phyloP scores from a whole-genome alignment of 2,888 invertebrate genomes.

The Metallyticus violacea region DNA sequence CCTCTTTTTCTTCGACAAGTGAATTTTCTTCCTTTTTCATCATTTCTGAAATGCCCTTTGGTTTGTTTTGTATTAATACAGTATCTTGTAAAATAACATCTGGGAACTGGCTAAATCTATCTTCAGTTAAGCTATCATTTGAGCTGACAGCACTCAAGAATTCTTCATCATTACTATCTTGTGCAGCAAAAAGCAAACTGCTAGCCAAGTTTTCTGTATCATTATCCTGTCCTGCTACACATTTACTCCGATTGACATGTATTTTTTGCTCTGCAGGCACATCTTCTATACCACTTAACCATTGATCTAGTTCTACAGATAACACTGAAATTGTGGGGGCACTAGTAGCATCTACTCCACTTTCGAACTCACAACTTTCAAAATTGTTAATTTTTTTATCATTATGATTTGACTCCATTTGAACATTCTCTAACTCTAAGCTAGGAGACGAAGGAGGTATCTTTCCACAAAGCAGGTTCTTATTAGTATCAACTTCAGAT shows the following conservation, averaged over 20 bases:
- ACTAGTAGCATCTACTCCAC: background rate
- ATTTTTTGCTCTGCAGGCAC: background rate
- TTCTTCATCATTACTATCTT: background rate
- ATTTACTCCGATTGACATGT: background rate
- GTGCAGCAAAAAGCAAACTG: background rate
- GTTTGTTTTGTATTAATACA: background rate
- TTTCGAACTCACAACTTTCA: background rate
- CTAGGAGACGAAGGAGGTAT: background rate
- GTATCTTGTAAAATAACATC: background rate
- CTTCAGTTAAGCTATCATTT: background rate
- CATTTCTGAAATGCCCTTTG: background rate
- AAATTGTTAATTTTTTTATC: background rate
- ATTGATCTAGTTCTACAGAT: background rate
- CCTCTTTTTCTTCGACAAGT: background rate
- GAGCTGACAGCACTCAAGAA: background rate
- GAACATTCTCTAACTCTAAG: background rate
- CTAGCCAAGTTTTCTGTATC: background rate
- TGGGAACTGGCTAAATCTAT: background rate
- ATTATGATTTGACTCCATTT: background rate
- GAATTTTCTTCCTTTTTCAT: background rate
- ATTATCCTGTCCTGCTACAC: background rate
- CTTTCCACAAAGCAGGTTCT: background rate
- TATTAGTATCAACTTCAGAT: background rate
- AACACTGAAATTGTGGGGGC: background rate
- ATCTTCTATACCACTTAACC: background rate